Evolutionary conservation across 2,113 vertebrate species (phyloP), one percentile per base, ranked within the genome.

Genomic region (Chaetodon trifascialis): DNA sequence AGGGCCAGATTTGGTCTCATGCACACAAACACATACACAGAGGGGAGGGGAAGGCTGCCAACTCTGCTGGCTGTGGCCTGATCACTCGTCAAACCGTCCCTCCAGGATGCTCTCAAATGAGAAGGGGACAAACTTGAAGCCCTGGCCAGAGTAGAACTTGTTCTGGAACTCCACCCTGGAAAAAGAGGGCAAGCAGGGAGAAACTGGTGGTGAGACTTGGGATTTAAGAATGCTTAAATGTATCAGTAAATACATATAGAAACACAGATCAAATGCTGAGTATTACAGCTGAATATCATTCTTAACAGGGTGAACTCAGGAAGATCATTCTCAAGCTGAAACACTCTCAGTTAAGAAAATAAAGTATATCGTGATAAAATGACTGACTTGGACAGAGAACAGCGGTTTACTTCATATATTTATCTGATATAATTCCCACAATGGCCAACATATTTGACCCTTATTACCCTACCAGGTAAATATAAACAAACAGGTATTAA

Each of bases 111-210:
- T 96, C 67, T 98, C 97, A 2, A 99, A 99, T 3, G 98, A 99
- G 95, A 99, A 99, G 1, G 98, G 98, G 49, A 98, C 84, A 59
- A 99, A 99, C 92, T 98, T 99, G 95, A 98, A 98, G 11, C 98
- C 98, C 12, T 96, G 96, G 23, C 98, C 98, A 0, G 84, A 92
- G 94, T 99, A 99, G 95, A 99, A 99, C 92, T 99, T 99, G 92
- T 98, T 99, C 96, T 99, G 98, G 94, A 99, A 99, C 92, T 99
- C 98, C 17, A 99, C 97, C 98, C 98, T 99, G 93, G 89, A 86
- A 87, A 25, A 66, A 7, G 62, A 81, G 42, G 44, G 76, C 86
- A 36, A 77, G 51, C 80, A 30, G 25, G 42, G 64, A 69, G 12
- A 74, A 62, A 23, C 2, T 8, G 54, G 44, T 17, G 52, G 38